Conservation (phyloP, 2,113 vertebrate species). For the Pterocles orientalis region DNA sequence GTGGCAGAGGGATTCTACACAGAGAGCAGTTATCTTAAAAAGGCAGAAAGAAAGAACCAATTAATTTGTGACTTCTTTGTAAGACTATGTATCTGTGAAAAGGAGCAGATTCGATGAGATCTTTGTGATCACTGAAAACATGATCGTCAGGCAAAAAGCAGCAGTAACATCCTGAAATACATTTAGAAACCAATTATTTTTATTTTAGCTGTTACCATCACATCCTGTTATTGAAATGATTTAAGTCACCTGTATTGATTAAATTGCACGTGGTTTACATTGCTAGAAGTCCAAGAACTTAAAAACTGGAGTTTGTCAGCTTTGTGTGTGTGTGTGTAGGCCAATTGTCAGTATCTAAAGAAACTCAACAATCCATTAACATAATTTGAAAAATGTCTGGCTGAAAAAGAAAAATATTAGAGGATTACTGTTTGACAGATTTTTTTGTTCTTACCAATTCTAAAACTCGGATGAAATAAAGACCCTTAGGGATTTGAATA, state of each 20-base stretch:
- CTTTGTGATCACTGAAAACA: neutral
- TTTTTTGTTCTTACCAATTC: slow-evolving; percentile 80
- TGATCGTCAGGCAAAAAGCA: neutral
- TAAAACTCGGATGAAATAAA: slow-evolving; percentile 88
- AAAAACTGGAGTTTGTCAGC: neutral
- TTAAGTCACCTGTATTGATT: neutral
- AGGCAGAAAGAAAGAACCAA: neutral
- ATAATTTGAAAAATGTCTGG: neutral
- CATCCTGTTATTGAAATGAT: neutral
- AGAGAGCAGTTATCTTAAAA: neutral
- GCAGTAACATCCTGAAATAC: neutral
- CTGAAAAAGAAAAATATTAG: neutral
- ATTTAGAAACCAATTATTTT: neutral
- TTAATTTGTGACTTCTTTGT: neutral
- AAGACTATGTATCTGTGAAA: neutral
- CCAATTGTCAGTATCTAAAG: neutral
- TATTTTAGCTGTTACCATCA: neutral
- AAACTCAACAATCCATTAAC: neutral
- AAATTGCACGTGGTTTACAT: neutral
- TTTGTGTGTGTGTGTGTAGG: neutral
- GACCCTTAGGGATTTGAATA: slow-evolving; percentile 81
- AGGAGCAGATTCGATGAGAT: neutral
- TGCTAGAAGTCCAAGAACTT: neutral
- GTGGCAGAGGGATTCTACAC: neutral
- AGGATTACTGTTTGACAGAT: neutral